A percentile compares a stretch with the other conserved stretches of the same genome.
Conservation (phyloP, 2,113 vertebrate species). For the Onychostruthus taczanowskii region DNA sequence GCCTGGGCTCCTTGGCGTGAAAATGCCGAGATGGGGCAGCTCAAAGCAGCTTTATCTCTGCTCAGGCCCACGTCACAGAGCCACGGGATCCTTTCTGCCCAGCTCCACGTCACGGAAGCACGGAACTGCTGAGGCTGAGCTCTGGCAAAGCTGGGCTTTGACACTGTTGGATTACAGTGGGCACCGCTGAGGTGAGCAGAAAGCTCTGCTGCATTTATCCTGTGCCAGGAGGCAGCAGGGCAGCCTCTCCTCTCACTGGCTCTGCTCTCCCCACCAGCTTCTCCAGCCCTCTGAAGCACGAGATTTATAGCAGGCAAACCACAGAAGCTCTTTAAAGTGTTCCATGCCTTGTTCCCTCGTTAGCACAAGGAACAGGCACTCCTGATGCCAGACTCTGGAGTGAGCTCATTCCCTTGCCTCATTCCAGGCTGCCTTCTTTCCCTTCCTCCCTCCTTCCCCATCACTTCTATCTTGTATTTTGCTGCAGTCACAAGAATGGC, state of each 20-base stretch:
- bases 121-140: not conserved
- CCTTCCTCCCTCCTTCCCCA: not conserved
- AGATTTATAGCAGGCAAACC: not conserved
- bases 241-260: not conserved
- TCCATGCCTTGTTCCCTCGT: not conserved
- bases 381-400: not conserved
- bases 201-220: not conserved
- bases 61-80: not conserved
- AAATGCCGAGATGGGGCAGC: not conserved
- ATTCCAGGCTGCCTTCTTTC: not conserved
- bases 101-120: not conserved
- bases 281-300: not conserved
- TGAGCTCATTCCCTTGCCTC: not conserved
- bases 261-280: not conserved
- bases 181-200: not conserved
- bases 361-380: not conserved
- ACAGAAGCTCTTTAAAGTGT: not conserved
- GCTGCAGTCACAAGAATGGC: accelerated
- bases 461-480: not conserved
- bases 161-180: no score
- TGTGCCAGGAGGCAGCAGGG: not conserved
- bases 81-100: not conserved
- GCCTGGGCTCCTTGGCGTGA: not conserved
- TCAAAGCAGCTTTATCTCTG: not conserved
- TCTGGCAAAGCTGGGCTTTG: not conserved